phyloP scores from a whole-genome alignment of 2,797 vertebrate species.

The Psittacula derbiana region DNA sequence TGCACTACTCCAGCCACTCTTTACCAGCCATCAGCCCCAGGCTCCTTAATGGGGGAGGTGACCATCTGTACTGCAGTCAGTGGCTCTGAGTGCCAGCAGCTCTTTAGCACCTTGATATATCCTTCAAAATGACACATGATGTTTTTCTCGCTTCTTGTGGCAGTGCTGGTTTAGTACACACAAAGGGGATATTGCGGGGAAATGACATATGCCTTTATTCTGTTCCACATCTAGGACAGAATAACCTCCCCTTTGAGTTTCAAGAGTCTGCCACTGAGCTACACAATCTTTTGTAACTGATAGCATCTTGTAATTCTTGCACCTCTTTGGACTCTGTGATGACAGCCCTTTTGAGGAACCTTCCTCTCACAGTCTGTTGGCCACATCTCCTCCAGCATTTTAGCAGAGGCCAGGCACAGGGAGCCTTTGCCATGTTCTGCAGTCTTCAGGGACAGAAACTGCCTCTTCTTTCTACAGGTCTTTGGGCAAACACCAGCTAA shows the following conservation, averaged over 20 bases:
- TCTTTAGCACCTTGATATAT: not conserved
- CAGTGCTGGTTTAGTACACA: not conserved
- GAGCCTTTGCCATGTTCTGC: not conserved
- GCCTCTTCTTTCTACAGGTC: not conserved
- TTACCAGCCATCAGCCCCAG: not conserved
- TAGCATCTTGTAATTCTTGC: not conserved
- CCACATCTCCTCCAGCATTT: not conserved
- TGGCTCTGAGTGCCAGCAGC: not conserved
- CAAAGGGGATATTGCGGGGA: not conserved
- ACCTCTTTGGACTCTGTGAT: not conserved
- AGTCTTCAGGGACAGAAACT: not conserved
- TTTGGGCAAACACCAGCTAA: not conserved
- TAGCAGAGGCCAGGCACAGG: not conserved
- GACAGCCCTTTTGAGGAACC: not conserved
- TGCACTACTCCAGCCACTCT: not conserved
- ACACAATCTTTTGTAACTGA: not conserved
- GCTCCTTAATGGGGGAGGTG: rapidly evolving
- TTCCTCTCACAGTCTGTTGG: not conserved
- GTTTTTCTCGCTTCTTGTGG: not conserved
- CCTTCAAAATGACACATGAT: not conserved
- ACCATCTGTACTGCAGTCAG: not conserved
- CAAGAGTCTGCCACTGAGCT: not conserved
- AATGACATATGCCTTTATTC: not conserved
- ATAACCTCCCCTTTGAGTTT: not conserved
- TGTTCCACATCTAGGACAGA: not conserved